Base-by-base conservation (phyloP, 64 coral and sea anemone genomes). In the Cladopsammia gracilis region DNA sequence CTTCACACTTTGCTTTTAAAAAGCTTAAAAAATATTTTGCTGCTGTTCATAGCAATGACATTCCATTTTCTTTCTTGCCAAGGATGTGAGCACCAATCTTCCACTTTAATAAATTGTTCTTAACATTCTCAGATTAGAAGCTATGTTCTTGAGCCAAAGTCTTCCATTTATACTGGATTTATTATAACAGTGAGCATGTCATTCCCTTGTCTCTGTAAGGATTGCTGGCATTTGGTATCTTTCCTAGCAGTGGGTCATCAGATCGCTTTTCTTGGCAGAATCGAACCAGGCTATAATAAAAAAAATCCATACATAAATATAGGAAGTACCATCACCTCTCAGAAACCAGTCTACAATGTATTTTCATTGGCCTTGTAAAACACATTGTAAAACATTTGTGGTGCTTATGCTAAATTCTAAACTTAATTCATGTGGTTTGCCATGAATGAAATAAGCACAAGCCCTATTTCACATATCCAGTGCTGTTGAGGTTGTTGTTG, bases 151-250 rank as follows among this genome's bases (percentile, higher is more conserved):
- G 18, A 24, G 45, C 72, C 46, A 5, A 43, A 7, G 16, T 14
- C 16, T 6, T 48, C 48, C 7, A 20, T 15, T 14, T 18, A 20
- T 8, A 19, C 7, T 5, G 19, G 13, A 45, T 66, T 67, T 67
- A 44, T 84, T 50, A 84, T 46, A 84, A 20, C 44, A 84, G 4
- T 20, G 22, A 67, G 42, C 80, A 84, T 8, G 60, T n/a, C 80
- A 83, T 49, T 66, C 80, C 80, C 19, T 20, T 84, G 18, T 84
- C 80, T 84, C 80, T 84, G 80, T 84, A 84, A 67, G 80, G 80
- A 84, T 84, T 84, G 46, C 67, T 84, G 46, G 80, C 80, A 84
- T 84, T 84, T 51, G 80, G 80, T 51, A 84, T 84, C 62, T 84
- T 84, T 68, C 80, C 80, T 9, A 84, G 80, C 45, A 84, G 45